These are phyloP conservation scores for Philypnodon macrostomus DNA, from an alignment of 2,797 vertebrate genomes.

Conservation along the genomic window DNA sequence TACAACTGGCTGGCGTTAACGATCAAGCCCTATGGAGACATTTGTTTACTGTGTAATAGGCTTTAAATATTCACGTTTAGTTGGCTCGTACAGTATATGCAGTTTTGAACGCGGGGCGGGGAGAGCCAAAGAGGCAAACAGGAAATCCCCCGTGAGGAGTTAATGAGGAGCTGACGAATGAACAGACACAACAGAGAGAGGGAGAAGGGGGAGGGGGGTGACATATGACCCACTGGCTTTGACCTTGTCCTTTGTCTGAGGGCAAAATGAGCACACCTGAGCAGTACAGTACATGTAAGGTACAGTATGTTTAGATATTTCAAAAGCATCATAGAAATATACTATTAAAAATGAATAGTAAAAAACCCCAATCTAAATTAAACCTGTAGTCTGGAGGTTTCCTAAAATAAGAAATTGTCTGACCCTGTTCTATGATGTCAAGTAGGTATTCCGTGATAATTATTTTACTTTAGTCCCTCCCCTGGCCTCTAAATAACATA, in stretches of 20 bases:
- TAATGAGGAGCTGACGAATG: conserved; percentile 72
- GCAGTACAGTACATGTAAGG: conserved; percentile 17
- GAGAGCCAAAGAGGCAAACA: conserved; percentile 58
- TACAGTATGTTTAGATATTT: conserved; percentile 6
- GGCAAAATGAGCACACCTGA: conserved; percentile 64
- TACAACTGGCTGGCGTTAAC: too few relatives aligned
- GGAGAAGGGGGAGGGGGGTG: conserved; percentile 45
- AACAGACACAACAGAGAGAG: conserved; percentile 73
- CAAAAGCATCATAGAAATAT: background rate
- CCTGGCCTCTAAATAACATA: too few relatives aligned
- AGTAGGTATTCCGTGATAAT: too few relatives aligned
- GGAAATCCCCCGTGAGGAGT: conserved; percentile 72
- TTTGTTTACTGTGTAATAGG: conserved; percentile 23
- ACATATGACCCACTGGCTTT: conserved; percentile 69
- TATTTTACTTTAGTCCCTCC: too few relatives aligned
- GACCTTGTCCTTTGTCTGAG: conserved; percentile 74
- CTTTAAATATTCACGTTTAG: conserved; percentile 59
- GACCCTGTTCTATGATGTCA: too few relatives aligned
- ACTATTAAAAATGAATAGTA: too few relatives aligned
- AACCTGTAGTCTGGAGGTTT: too few relatives aligned
- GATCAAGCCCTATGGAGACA: too few relatives aligned
- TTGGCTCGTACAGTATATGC: conserved; percentile 52
- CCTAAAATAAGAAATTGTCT: too few relatives aligned
- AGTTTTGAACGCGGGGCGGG: conserved; percentile 55
- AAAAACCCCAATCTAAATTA: too few relatives aligned